These are phyloP conservation scores for Artemia franciscana DNA, from an alignment of 1,140 invertebrate genomes.

Conservation along the genomic window DNA sequence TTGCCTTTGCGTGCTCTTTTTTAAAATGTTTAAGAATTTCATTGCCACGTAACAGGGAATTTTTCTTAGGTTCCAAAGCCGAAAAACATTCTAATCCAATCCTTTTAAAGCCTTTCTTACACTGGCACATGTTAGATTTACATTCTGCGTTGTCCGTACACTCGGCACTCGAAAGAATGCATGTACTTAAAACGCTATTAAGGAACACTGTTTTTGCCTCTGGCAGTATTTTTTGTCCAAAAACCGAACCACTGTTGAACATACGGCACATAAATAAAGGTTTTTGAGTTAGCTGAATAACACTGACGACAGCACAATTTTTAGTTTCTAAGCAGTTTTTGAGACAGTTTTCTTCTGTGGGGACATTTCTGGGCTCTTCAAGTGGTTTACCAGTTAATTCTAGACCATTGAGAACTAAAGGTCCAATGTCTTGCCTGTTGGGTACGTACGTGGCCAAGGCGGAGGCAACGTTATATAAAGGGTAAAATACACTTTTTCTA, in stretches of 20 bases:
- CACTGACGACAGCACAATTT: neutral
- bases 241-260: neutral
- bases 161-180: neutral
- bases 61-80: neutral
- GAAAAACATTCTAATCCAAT: neutral
- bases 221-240: neutral
- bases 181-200: neutral
- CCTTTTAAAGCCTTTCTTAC: neutral
- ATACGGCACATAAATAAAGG: neutral
- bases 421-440: neutral
- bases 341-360: conserved; percentile 2
- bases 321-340: conserved; percentile 1
- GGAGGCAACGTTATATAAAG: neutral
- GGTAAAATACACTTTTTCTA: neutral
- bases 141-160: neutral
- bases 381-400: neutral
- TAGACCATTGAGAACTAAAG: neutral
- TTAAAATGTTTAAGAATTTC: neutral
- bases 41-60: neutral
- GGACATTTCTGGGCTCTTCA: neutral
- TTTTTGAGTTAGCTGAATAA: neutral
- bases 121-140: neutral
- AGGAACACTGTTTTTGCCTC: neutral
- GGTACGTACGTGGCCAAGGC: conserved; percentile 1
- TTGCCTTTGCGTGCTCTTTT: neutral